Evolutionary conservation across 1,140 invertebrate species (phyloP).

Genomic region (Eupristina koningsbergeri): DNA sequence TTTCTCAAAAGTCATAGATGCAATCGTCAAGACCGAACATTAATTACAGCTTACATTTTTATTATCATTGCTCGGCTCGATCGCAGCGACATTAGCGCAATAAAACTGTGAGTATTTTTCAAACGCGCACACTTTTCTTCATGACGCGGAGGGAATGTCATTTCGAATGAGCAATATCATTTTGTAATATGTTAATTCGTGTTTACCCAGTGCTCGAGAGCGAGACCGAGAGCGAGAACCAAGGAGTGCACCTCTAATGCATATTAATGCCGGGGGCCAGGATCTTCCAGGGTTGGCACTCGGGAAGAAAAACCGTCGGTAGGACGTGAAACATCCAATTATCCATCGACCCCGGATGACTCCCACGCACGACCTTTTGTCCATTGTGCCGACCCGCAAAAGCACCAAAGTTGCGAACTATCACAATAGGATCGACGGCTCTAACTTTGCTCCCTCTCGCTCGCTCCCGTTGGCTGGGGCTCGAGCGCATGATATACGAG

Average conservation of each 20-base stretch:
- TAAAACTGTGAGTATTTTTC: not conserved
- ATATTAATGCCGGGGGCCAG: not conserved
- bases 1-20: conserved; percentile 7
- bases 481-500: conserved; percentile 20
- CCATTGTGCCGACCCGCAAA: not conserved
- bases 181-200: conserved; percentile 6
- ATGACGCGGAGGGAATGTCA: not conserved
- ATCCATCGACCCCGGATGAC: not conserved
- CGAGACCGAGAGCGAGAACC: not conserved
- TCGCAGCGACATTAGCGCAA: too few relatives aligned
- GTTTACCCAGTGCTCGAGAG: not conserved
- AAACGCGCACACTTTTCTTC: not conserved
- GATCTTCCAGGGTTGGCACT: not conserved
- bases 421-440: not conserved
- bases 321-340: conserved; percentile 1
- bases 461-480: not conserved
- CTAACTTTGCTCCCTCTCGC: not conserved
- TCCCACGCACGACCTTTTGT: not conserved
- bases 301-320: conserved; percentile 9
- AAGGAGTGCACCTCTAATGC: not conserved
- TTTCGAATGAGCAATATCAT: not conserved
- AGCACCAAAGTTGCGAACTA: not conserved
- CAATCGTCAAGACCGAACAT: not conserved
- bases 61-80: not conserved
- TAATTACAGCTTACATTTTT: not conserved